These are phyloP conservation scores for Phoenicopterus ruber DNA, from an alignment of 2,113 vertebrate species.

Conservation along the genomic window DNA sequence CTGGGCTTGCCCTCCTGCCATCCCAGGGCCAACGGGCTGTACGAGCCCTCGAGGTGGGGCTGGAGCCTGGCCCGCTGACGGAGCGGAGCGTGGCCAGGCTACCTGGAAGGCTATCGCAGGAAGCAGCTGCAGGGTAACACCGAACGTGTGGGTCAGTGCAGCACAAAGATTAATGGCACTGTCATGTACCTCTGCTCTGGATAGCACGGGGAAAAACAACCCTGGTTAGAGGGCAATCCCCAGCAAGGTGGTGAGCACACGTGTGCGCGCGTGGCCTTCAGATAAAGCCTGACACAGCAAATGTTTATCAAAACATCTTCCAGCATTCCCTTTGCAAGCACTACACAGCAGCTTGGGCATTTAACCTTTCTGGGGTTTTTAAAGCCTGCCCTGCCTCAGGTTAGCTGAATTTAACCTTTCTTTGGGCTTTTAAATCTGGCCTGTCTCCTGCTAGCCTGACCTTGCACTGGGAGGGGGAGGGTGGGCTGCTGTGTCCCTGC, in stretches of 20 bases:
- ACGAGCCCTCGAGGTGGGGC: background rate
- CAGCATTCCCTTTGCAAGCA: background rate
- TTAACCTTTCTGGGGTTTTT: background rate
- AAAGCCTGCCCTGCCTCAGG: background rate
- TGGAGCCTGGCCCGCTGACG: background rate
- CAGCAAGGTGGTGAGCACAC: background rate
- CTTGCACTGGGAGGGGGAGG: background rate
- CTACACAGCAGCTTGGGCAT: background rate
- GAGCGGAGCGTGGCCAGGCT: background rate
- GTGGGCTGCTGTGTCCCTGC: background rate
- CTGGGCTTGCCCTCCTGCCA: background rate
- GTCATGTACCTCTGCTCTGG: background rate
- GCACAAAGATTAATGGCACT: background rate
- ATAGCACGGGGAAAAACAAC: background rate
- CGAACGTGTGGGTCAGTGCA: background rate
- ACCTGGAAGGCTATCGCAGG: conserved; percentile 2
- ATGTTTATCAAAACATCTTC: background rate
- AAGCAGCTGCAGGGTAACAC: conserved; percentile 52
- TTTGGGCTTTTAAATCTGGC: background rate
- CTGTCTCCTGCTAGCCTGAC: background rate
- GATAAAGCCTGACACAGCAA: background rate
- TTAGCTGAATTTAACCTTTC: background rate
- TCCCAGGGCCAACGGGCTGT: background rate
- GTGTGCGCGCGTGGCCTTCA: background rate
- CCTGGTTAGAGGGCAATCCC: background rate